Conservation (phyloP, 2,888 invertebrate genomes). For the Ormyrus labotus region DNA sequence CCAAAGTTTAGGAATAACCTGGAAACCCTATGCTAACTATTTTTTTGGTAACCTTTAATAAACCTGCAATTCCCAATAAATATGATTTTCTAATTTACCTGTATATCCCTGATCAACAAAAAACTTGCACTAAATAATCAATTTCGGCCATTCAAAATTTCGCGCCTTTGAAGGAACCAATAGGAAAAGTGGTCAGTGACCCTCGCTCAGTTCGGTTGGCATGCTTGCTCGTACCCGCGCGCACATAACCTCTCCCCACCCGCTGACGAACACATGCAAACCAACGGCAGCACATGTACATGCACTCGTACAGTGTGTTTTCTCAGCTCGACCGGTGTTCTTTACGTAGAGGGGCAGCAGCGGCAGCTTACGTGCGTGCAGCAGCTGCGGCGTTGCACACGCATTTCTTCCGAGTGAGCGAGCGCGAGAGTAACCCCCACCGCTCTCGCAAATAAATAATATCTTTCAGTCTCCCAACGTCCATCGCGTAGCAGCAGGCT, state of each 20-base stretch:
- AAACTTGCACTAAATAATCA: too few relatives aligned
- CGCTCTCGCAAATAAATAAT: slow-evolving; percentile 39
- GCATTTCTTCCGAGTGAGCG: background rate
- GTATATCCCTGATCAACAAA: too few relatives aligned
- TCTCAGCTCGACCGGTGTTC: background rate
- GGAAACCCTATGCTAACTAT: too few relatives aligned
- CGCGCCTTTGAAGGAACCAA: background rate
- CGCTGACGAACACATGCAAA: too few relatives aligned
- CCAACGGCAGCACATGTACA: too few relatives aligned
- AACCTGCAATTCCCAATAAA: too few relatives aligned
- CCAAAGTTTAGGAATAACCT: too few relatives aligned
- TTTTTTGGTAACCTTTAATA: too few relatives aligned
- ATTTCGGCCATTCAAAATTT: background rate
- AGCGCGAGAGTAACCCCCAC: background rate
- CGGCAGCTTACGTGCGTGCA: background rate
- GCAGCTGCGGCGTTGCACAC: background rate
- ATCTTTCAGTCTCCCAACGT: slow-evolving; percentile 3
- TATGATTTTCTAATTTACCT: too few relatives aligned
- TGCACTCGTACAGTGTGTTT: background rate
- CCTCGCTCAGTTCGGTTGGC: slow-evolving; percentile 3
- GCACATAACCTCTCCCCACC: slow-evolving; percentile 31
- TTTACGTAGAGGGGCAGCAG: slow-evolving; percentile 7
- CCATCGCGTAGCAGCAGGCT: slow-evolving; percentile 11
- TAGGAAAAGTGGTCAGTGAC: background rate
- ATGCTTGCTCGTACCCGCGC: background rate